Evolutionary conservation across 2,113 vertebrate species (phyloP).

Genomic region (Deroptyus accipitrinus): DNA sequence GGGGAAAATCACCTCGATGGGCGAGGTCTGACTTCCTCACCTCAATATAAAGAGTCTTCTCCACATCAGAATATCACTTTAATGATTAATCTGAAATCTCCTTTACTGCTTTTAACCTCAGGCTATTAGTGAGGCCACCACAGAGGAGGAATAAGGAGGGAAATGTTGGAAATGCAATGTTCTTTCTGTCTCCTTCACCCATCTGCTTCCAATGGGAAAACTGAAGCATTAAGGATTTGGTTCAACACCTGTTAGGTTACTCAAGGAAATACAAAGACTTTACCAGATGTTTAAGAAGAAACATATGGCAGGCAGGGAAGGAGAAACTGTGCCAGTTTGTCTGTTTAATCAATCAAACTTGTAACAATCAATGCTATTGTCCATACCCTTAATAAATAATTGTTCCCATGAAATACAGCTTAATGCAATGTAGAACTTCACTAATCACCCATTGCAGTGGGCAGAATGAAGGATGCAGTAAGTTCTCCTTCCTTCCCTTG

Average conservation of each 20-base stretch:
- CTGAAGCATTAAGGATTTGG: conserved; percentile 51
- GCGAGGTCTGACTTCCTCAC: neutral
- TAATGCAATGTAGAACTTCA: neutral
- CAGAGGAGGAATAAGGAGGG: neutral
- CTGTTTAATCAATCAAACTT: conserved; percentile 67
- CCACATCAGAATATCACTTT: neutral
- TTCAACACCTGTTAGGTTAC: conserved; percentile 65
- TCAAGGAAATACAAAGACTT: conserved; percentile 52
- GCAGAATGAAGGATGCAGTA: neutral
- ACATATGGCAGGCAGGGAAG: conserved; percentile 63
- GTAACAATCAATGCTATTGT: conserved; percentile 59
- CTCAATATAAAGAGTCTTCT: neutral
- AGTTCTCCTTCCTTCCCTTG: neutral
- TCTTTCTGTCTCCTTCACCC: conserved; percentile 16
- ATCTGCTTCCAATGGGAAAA: conserved; percentile 61
- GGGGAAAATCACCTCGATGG: neutral
- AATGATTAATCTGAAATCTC: neutral
- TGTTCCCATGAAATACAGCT: neutral
- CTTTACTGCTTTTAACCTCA: conserved; percentile 2
- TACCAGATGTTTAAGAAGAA: conserved; percentile 67
- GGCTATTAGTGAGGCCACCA: conserved; percentile 6
- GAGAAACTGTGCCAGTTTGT: conserved; percentile 49
- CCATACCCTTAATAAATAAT: conserved; percentile 45
- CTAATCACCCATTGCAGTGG: neutral
- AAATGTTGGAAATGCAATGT: neutral